Base-by-base conservation (phyloP, 2,113 vertebrate genomes). In the Barnardius zonarius region DNA sequence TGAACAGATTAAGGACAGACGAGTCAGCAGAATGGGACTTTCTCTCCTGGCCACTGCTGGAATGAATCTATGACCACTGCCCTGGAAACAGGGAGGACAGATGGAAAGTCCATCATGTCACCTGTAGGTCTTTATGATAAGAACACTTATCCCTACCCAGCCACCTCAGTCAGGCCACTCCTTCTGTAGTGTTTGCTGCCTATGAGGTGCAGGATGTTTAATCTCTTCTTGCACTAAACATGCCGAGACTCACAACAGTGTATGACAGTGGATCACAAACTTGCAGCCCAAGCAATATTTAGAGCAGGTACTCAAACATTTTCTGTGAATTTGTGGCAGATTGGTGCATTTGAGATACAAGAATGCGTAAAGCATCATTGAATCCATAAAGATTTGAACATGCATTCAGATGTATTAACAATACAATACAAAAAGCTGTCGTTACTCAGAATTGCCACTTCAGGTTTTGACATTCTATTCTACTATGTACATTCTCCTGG, bases 401-500 rank as follows among this genome's bases (percentile, higher is more conserved):
- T 44, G 63, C 35, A 2, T 52, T 90, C 75, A 77, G 83, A 59
- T 46, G 3, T 70, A 83, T 83, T 75, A 85, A 69, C 46, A 82
- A 44, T 4, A 28, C 14, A 55, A 44, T 17, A 46, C 59, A 69
- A 90, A 95, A 44, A 89, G 39, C 52, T 92, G 43, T 79, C 5
- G 1, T 83, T 85, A 57, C 63, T 64, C 80, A 49, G 72, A 94
- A 75, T 84, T 91, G 74, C 49, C 44, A 83, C 67, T 85, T 92
- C 74, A 88, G 82, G 16, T 49, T 85, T 69, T 64, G 92, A 88
- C 59, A 77, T 80, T 72, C 70, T 91, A 52, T 88, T 73, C 85
- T 69, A 54, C 52, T 24, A 10, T 24, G 52, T 68, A 85, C 54
- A 69, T 44, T 31, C 30, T 72, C 37, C 67, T 80, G 41, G 52